Percentiles rank a stretch among this genome's conserved stretches.
These are phyloP conservation scores for Pachymerium ferrugineum DNA, from an alignment of 2,888 invertebrate species.

Conservation along the genomic window DNA sequence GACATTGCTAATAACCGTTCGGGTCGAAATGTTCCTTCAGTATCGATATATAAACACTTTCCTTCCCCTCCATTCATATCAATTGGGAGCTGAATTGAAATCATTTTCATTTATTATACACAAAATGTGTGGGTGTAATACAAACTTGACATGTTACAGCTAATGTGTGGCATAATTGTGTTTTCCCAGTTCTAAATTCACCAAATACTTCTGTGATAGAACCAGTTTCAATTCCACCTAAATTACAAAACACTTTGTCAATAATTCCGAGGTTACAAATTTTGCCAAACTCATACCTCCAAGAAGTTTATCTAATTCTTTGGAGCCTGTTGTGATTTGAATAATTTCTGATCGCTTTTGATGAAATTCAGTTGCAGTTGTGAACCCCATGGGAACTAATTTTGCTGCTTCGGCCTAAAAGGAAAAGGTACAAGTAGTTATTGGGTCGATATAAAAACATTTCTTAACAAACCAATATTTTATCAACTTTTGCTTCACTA, in stretches of 20 bases:
- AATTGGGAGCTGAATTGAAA: constrained; percentile 67
- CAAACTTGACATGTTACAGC: constrained; percentile 95
- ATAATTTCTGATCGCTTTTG: constrained; percentile 93
- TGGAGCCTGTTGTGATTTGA: constrained; percentile 88
- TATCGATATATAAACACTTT: constrained; percentile 96
- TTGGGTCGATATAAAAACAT: constrained; percentile 35
- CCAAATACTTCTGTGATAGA: constrained; percentile 98
- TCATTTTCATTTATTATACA: not conserved
- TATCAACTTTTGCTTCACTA: constrained; percentile 95
- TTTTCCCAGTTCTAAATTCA: constrained; percentile 96
- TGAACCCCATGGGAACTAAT: constrained; percentile 94
- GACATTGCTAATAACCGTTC: constrained; percentile 89
- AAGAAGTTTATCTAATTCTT: constrained; percentile 82
- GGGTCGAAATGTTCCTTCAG: constrained; percentile 95
- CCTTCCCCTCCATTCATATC: constrained; percentile 98
- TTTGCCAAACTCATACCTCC: constrained; percentile 54
- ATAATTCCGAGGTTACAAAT: not conserved
- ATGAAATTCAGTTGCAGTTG: constrained; percentile 93
- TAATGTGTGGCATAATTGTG: constrained; percentile 91
- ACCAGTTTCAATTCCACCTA: constrained; percentile 91
- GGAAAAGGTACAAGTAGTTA: not conserved
- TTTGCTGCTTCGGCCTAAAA: constrained; percentile 74
- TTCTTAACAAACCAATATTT: constrained; percentile 62
- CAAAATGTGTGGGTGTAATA: not conserved
- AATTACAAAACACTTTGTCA: not conserved